Base-by-base conservation (phyloP, 2,888 invertebrate species). In the Macrophya annulata region DNA sequence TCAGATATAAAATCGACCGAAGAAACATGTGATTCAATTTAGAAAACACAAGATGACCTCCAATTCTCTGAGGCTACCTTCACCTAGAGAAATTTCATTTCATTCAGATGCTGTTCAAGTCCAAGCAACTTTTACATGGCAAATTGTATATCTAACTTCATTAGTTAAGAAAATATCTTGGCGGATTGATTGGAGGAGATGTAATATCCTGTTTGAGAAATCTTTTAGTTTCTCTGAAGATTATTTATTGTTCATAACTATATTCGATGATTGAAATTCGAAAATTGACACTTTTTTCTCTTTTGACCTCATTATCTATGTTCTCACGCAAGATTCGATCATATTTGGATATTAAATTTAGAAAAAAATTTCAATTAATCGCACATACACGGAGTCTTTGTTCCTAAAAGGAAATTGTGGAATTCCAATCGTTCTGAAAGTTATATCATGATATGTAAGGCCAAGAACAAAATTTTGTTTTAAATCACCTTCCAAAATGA, bases 41-140 rank as follows among this genome's bases (percentile, higher is more conserved):
- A 62, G 62, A 62, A 25, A 62, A 62, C 21, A 25, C 12, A 2
- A 8, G 62, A 62, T 62, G 62, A 62, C 62, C 62, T 62, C 9
- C 3, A 62, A 62, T 21, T 62, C 25, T 62, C 62, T 1, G 21
- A 25, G 12, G 25, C 62, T n/a, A 62, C 62, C 62, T 25, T 25
- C 62, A 62, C 25, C 62, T 25, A 25, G 62, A 62, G 62, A 62
- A 62, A 62, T 62, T 62, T 25, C 12, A 62, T 62, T 62, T 9
- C 21, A 62, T 62, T 25, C 25, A 25, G 21, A 25, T 25, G 21
- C 62, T 25, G 62, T 62, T 10, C 25, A 12, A 51, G 21, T 62
- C 21, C 5, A 21, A 62, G 21, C 25, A 4, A 25, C 62, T 10
- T 25, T 8, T 25, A 62, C 10, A 25, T 62, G 21, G 4, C 12